Percentiles rank a stretch among this genome's conserved stretches.
Conservation (phyloP, 2,113 vertebrate species). For the Orthonyx spaldingii region DNA sequence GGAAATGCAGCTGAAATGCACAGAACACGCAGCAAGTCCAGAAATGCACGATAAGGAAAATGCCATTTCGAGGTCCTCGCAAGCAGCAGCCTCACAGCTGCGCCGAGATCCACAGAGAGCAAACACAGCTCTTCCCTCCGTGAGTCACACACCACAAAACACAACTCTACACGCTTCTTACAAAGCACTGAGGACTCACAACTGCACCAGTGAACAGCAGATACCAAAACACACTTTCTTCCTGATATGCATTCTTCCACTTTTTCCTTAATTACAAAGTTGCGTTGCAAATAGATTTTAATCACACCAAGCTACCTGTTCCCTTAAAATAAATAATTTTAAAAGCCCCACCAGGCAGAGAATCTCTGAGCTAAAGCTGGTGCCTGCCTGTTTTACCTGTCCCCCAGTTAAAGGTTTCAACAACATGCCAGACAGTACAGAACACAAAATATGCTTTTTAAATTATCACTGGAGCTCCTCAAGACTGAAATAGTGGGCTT, state of each 20-base stretch:
- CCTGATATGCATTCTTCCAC: background rate
- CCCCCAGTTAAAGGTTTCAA: background rate
- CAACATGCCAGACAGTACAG: background rate
- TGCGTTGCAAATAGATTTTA: background rate
- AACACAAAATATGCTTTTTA: background rate
- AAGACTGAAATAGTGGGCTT: background rate
- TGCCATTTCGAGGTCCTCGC: background rate
- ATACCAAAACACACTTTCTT: background rate
- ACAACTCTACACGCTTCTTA: background rate
- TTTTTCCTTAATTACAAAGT: background rate
- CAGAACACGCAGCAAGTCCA: background rate
- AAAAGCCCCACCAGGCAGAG: background rate
- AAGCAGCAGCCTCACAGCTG: background rate
- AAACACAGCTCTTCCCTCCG: background rate
- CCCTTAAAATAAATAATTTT: background rate
- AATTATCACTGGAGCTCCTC: background rate
- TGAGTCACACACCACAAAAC: background rate
- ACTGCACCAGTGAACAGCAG: background rate
- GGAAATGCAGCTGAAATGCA: background rate
- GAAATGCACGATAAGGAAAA: background rate
- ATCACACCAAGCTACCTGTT: background rate
- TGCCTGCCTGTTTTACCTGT: background rate
- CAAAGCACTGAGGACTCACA: background rate
- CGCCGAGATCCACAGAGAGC: background rate
- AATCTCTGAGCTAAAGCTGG: background rate